Percentiles rank a stretch among this genome's conserved stretches.
phyloP scores from a whole-genome alignment of 1,140 invertebrate species.

The Vanessa atalanta region DNA sequence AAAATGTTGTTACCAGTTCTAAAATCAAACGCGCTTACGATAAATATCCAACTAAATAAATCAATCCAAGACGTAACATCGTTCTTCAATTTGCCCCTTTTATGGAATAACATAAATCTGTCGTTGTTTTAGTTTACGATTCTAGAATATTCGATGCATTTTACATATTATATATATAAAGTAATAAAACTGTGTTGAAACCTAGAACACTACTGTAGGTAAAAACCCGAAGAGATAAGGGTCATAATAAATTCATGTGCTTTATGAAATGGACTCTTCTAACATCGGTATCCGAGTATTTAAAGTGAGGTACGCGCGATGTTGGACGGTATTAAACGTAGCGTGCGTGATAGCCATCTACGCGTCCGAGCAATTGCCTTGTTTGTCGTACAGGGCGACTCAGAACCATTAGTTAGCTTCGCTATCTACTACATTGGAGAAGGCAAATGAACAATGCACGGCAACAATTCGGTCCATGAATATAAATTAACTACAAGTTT shows the following conservation, averaged over 20 bases:
- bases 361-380: constrained; percentile 63
- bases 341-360: constrained; percentile 65
- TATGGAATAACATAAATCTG: constrained; percentile 32
- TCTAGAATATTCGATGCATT: constrained; percentile 22
- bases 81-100: constrained; percentile 29
- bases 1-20: background rate
- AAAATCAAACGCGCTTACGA: constrained; percentile 3
- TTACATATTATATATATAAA: constrained; percentile 22
- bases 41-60: constrained; percentile 13
- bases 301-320: constrained; percentile 44
- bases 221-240: constrained; percentile 28
- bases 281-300: constrained; percentile 40
- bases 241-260: constrained; percentile 43
- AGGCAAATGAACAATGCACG: constrained; percentile 45
- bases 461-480: constrained; percentile 27
- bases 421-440: constrained; percentile 46
- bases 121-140: constrained; percentile 23
- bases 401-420: constrained; percentile 42
- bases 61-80: constrained; percentile 14
- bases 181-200: constrained; percentile 9
- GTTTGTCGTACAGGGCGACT: constrained; percentile 63
- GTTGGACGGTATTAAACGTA: constrained; percentile 41
- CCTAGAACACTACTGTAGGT: constrained; percentile 20
- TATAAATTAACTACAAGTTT: background rate
- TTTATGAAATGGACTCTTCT: constrained; percentile 46